phyloP scores from a whole-genome alignment of 2,888 invertebrate species.

The Sesia bembeciformis region DNA sequence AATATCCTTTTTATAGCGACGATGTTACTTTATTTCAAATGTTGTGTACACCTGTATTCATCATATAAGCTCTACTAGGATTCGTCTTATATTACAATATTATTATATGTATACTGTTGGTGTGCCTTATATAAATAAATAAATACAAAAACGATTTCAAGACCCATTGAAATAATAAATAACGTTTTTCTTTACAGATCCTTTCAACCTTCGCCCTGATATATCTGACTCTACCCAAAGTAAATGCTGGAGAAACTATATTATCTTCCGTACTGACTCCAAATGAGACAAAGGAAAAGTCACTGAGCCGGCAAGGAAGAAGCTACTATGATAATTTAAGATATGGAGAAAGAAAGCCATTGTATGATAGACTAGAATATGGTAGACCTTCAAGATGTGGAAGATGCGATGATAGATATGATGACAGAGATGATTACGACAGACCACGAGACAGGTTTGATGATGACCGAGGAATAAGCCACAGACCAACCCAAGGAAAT shows the following conservation, averaged over 20 bases:
- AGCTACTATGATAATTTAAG: slow-evolving; percentile 51
- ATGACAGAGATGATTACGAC: slow-evolving; percentile 4
- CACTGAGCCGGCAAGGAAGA: slow-evolving; percentile 40
- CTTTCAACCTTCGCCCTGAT: slow-evolving; percentile 17
- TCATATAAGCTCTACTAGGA: too few species aligned
- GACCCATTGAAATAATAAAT: too few species aligned
- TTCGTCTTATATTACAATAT: too few species aligned
- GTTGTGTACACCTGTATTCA: too few species aligned
- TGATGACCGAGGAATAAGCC: slow-evolving; percentile 28
- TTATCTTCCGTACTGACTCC: slow-evolving; percentile 39
- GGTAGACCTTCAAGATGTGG: slow-evolving; percentile 46
- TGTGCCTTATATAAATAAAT: too few species aligned
- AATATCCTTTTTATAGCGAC: too few species aligned
- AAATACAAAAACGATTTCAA: too few species aligned
- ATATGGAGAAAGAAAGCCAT: slow-evolving; percentile 36
- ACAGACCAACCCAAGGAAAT: slow-evolving; percentile 47
- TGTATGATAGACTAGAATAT: slow-evolving; percentile 34
- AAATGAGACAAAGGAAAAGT: slow-evolving; percentile 16
- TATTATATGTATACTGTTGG: too few species aligned
- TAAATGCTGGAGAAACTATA: slow-evolving; percentile 34
- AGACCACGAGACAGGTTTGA: slow-evolving; percentile 22
- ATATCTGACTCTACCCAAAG: slow-evolving; percentile 13
- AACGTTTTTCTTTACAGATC: slow-evolving; percentile 31
- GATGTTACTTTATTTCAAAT: too few species aligned
- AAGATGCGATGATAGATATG: slow-evolving; percentile 25